Evolutionary conservation across 1,140 invertebrate genomes (phyloP), one percentile per base, ranked within the genome.

Genomic region (Brachionus sp.): DNA sequence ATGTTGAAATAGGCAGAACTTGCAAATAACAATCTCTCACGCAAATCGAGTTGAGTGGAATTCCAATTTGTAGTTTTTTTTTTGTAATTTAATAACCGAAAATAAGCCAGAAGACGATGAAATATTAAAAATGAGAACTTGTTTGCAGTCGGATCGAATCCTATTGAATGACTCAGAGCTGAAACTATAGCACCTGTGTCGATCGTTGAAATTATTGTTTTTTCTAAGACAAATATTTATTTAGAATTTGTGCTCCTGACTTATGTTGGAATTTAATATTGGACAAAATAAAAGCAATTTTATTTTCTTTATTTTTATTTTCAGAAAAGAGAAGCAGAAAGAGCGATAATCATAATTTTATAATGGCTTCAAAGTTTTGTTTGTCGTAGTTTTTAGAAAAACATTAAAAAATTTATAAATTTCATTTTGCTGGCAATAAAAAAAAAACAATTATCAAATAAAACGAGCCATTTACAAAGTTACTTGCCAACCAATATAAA

Each of bases 391-490:
- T 57, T 57, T 57, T 57, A 75, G 44, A 50, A 75, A 75, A 75
- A 75, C 66, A 70, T 70, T 70, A 70, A 70, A 70, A 70, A 70
- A 70, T 70, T 70, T 70, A 70, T 70, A 70, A 70, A 39, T 70
- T 66, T 66, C n/a, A 13, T 16, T 66, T 70, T 39, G 66, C 13
- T 70, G 5, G 35, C 66, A 75, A 75, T 44, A 75, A 46, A 75
- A 75, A 75, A 2, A 29, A n/a, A 75, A 75, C 23, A 75, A 75
- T 75, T 46, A 75, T 50, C 39, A 46, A 75, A 75, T 75, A 46
- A 75, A 75, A 50, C 70, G 70, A 46, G 70, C 44, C 70, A 75
- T 75, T 75, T 35, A 42, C 23, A 75, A 25, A 75, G 19, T 46
- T 25, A 46, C 9, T 23, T 19, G 35, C 16, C 16, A 19, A 39